Percentiles rank a stretch among this genome's conserved stretches.
phyloP scores from a whole-genome alignment of 2,113 vertebrate species.

The Nothobranchius kuhntae region DNA sequence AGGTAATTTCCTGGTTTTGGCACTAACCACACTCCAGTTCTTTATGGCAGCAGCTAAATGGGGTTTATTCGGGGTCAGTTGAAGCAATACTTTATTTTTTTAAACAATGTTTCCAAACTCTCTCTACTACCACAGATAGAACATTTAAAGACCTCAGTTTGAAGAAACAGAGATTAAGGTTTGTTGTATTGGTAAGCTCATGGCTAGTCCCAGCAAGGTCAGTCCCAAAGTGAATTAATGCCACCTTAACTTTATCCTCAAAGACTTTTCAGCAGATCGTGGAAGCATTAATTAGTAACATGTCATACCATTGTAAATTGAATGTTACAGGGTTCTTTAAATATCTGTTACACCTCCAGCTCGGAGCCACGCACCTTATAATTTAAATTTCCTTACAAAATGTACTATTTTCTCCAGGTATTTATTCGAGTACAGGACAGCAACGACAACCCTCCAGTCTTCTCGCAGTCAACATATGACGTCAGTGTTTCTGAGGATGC shows the following conservation, averaged over 20 bases:
- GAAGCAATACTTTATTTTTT: constrained; percentile 34
- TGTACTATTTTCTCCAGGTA: constrained; percentile 77
- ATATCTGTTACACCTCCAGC: no score
- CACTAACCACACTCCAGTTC: constrained; percentile 25
- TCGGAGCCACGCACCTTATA: no score
- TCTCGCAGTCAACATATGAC: constrained; percentile 89
- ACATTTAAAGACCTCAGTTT: neutral
- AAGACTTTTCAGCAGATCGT: no score
- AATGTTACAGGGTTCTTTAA: no score
- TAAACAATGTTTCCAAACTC: no score
- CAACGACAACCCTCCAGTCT: constrained; percentile 96
- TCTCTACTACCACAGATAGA: no score
- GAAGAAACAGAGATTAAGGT: neutral
- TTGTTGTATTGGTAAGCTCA: neutral
- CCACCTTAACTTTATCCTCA: no score
- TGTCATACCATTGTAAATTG: no score
- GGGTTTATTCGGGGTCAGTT: constrained; percentile 36
- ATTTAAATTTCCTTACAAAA: no score
- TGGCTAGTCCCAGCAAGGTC: neutral
- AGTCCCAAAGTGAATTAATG: no score
- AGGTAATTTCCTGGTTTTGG: constrained; percentile 18
- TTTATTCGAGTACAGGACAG: constrained; percentile 91
- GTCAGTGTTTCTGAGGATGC: constrained; percentile 90
- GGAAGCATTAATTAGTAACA: no score
- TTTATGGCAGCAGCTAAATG: constrained; percentile 47